Evolutionary conservation across 2,888 invertebrate genomes (phyloP), one percentile per base, ranked within the genome.

Genomic region (Parascotia fuliginaria): DNA sequence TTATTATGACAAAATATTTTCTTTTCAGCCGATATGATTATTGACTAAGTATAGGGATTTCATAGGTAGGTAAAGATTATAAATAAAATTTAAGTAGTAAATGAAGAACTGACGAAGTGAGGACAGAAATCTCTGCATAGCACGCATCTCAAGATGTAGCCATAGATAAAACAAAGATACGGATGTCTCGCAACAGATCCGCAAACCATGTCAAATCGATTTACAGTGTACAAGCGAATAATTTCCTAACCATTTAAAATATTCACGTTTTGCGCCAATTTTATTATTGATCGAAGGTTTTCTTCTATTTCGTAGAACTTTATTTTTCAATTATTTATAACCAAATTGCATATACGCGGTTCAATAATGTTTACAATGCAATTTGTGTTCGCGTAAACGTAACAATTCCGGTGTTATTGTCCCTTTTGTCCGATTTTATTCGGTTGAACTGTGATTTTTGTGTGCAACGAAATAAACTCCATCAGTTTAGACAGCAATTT

Each of bases 121-220:
- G n/a, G n/a, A n/a, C n/a, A n/a, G n/a, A n/a, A n/a, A n/a, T n/a
- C n/a, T n/a, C n/a, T n/a, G n/a, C n/a, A n/a, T n/a, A n/a, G n/a
- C n/a, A n/a, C n/a, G n/a, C n/a, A n/a, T n/a, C 16, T 36, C 11
- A 9, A 37, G 27, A 43, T 32, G 7, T 42, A 28, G 22, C 29
- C 15, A 42, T 7, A 36, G 32, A 42, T 38, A 34, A 44, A 48
- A 42, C n/a, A 9, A 19, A 42, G 31, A 42, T 24, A 28, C 38
- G 41, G 42, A 54, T 39, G 4, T 55, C 46, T 53, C 14, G 46
- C 48, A 61, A 64, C 31, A 42, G 24, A 50, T 37, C 47, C 29
- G 44, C 46, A 47, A 47, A 19, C 64, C 51, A 51, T 57, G 13
- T 37, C 56, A 39, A 71, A 64, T 68, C 48, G 44, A 29, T 67